These are phyloP conservation scores for Caenorhabditis angaria DNA, from an alignment of 2,888 invertebrate species.

Conservation along the genomic window DNA sequence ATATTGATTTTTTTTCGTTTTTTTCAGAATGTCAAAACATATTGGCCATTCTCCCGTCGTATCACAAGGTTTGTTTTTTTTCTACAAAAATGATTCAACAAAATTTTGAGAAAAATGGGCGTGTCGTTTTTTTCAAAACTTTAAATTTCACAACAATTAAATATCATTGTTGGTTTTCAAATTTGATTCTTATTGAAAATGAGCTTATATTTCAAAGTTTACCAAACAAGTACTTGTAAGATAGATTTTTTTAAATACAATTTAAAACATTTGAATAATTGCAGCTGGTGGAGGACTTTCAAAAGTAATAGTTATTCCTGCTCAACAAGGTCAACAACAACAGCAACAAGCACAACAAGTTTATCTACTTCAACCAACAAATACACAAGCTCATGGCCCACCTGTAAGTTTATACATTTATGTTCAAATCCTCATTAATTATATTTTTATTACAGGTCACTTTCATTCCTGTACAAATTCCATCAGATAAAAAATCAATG, in stretches of 20 bases:
- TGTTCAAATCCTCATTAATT: not conserved
- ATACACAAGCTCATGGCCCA: not conserved
- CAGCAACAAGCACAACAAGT: conserved; percentile 22
- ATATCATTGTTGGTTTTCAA: too few species aligned
- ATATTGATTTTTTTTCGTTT: conserved; percentile 3
- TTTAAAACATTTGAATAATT: not conserved
- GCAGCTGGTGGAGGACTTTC: not conserved
- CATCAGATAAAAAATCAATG: conserved; percentile 26
- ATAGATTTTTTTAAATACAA: too few species aligned
- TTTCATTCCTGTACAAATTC: conserved; percentile 52
- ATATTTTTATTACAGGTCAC: conserved; percentile 34
- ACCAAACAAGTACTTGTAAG: too few species aligned
- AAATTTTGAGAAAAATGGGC: too few species aligned
- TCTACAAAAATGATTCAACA: not conserved
- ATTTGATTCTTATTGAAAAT: too few species aligned
- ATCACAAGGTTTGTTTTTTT: not conserved
- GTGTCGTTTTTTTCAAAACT: not conserved
- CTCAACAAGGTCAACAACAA: not conserved
- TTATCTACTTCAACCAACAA: conserved; percentile 45
- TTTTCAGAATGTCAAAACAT: conserved; percentile 5
- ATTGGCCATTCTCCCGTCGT: not conserved
- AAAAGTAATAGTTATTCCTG: conserved; percentile 9
- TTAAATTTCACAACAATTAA: too few species aligned
- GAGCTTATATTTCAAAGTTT: too few species aligned
- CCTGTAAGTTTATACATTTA: conserved; percentile 8